These are phyloP conservation scores for Pectinophora gossypiella DNA, from an alignment of 1,140 invertebrate genomes.

Conservation along the genomic window DNA sequence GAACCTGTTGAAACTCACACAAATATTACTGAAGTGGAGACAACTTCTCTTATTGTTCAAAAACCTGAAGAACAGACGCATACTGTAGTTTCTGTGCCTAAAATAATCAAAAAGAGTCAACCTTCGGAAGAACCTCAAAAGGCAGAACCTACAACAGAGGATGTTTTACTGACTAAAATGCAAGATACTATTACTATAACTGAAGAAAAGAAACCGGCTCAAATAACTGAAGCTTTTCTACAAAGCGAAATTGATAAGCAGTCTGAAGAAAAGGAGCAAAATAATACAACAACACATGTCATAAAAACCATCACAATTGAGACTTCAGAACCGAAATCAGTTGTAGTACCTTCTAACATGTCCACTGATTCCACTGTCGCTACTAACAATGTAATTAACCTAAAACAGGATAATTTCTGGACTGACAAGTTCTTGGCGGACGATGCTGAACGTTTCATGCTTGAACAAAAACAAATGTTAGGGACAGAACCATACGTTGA, in stretches of 20 bases:
- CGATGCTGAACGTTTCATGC: constrained; percentile 46
- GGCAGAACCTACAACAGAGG: too few relatives aligned
- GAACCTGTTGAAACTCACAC: constrained; percentile 21
- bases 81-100: not conserved
- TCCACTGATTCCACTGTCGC: constrained; percentile 14
- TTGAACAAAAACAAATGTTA: constrained; percentile 13
- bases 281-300: not conserved
- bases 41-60: not conserved
- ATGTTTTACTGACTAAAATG: too few relatives aligned
- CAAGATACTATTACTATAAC: not conserved
- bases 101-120: not conserved
- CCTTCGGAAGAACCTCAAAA: not conserved
- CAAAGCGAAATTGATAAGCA: not conserved
- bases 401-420: constrained; percentile 55
- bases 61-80: not conserved
- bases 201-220: not conserved
- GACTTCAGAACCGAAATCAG: not conserved
- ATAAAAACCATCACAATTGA: too few relatives aligned
- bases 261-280: not conserved
- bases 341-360: not conserved
- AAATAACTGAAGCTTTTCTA: not conserved
- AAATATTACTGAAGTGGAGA: not conserved
- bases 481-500: constrained; percentile 8
- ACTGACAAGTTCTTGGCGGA: constrained; percentile 40
- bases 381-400: constrained; percentile 41